Evolutionary conservation across 2,113 vertebrate genomes (phyloP).

Genomic region (Anser brachyrhynchus): DNA sequence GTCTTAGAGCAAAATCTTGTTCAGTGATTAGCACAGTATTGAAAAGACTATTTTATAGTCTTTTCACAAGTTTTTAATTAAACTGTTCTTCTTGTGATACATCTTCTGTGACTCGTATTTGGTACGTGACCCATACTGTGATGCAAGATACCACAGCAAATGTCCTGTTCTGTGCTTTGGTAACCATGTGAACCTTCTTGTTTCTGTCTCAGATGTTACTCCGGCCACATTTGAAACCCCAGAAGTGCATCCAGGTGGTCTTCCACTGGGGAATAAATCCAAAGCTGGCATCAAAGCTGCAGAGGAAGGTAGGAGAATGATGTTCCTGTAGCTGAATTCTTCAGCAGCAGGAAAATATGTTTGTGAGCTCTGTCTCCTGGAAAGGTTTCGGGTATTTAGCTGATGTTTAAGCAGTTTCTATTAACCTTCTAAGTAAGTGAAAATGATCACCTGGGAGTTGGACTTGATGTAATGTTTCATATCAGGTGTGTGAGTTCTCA

Average conservation of each 20-base stretch:
- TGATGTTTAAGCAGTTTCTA: neutral
- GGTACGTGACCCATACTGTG: neutral
- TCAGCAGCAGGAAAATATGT: neutral
- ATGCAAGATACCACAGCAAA: too few species aligned
- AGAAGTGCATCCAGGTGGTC: constrained; percentile 77
- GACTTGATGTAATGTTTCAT: neutral
- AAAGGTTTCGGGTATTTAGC: neutral
- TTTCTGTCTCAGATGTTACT: constrained; percentile 82
- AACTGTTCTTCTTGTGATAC: neutral
- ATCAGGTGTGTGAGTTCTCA: neutral
- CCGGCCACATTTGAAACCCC: constrained; percentile 96
- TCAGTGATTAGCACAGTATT: neutral
- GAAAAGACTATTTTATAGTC: neutral
- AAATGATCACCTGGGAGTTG: neutral
- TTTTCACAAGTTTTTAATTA: neutral
- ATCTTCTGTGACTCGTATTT: neutral
- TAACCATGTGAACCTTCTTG: neutral
- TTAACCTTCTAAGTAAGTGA: neutral
- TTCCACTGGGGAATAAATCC: constrained; percentile 66
- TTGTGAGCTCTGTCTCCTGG: neutral
- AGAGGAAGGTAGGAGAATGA: constrained; percentile 78
- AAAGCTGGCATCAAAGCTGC: constrained; percentile 57
- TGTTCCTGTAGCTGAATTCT: neutral
- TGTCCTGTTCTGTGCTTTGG: neutral
- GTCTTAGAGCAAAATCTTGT: neutral